Evolutionary conservation across 2,888 invertebrate genomes (phyloP).

Genomic region (Caenorhabditis macrosperma): DNA sequence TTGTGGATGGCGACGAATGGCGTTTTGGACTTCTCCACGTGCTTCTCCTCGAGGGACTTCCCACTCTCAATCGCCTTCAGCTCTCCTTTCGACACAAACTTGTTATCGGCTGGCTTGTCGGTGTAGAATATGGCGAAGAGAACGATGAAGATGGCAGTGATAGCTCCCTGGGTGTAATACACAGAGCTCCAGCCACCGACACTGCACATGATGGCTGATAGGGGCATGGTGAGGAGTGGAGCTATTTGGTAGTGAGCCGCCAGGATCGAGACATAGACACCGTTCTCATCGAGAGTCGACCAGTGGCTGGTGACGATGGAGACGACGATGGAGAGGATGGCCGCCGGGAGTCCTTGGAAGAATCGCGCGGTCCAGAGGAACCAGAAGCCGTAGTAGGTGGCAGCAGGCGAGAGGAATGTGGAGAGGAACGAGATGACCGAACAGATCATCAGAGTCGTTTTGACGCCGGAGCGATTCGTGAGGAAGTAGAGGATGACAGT

Average conservation of each 20-base stretch:
- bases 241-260: constrained; percentile 64
- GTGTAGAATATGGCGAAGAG: constrained; percentile 60
- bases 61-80: constrained; percentile 54
- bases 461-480: constrained; percentile 50
- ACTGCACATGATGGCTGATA: constrained; percentile 59
- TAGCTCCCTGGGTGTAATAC: constrained; percentile 62
- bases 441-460: constrained; percentile 59
- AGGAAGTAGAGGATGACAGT: constrained; percentile 55
- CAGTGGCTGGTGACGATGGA: constrained; percentile 62
- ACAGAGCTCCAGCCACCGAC: constrained; percentile 62
- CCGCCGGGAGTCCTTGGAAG: constrained; percentile 59
- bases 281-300: constrained; percentile 62
- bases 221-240: constrained; percentile 66
- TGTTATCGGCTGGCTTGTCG: constrained; percentile 52
- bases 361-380: constrained; percentile 55
- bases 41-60: constrained; percentile 60
- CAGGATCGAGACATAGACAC: constrained; percentile 63
- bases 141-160: constrained; percentile 53
- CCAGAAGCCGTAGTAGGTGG: constrained; percentile 61
- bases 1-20: constrained; percentile 56
- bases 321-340: constrained; percentile 45
- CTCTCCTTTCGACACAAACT: constrained; percentile 42
- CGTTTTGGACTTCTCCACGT: constrained; percentile 59
- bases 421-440: constrained; percentile 61
- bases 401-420: constrained; percentile 58